A percentile compares a stretch with the other conserved stretches of the same genome.
Conservation (phyloP, 2,797 vertebrate species). For the Urocyon cinereoargenteus region DNA sequence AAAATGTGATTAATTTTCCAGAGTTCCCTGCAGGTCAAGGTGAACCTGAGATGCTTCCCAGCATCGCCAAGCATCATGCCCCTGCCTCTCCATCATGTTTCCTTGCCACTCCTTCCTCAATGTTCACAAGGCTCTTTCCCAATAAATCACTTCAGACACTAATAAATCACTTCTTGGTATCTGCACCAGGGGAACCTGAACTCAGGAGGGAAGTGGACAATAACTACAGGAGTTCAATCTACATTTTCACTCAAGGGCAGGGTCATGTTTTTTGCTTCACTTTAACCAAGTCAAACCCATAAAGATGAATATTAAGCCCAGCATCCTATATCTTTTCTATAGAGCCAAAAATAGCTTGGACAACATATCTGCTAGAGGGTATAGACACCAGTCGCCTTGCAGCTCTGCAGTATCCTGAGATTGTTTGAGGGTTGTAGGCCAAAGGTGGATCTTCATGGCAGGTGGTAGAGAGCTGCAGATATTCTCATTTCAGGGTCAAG, state of each 20-base stretch:
- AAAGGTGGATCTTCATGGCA: fast-evolving
- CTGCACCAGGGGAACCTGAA: not conserved
- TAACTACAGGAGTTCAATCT: not conserved
- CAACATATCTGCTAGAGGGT: not conserved
- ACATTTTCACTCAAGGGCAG: not conserved
- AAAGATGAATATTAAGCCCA: not conserved
- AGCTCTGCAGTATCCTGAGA: not conserved
- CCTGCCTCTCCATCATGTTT: not conserved
- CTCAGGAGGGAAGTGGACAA: not conserved
- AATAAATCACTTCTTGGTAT: not conserved
- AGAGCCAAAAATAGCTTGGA: not conserved
- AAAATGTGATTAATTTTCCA: not conserved
- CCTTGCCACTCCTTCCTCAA: fast-evolving
- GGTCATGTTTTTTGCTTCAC: not conserved
- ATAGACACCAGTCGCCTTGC: not conserved
- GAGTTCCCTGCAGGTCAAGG: not conserved
- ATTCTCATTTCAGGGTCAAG: not conserved
- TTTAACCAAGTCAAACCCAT: not conserved
- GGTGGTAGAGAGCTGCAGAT: not conserved
- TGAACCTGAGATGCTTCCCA: not conserved
- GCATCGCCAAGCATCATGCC: fast-evolving
- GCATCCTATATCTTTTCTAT: not conserved
- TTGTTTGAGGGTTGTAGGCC: not conserved
- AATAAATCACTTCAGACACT: not conserved
- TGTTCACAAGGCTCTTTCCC: not conserved